phyloP scores from a whole-genome alignment of 1,140 invertebrate genomes.

The Samia ricini region DNA sequence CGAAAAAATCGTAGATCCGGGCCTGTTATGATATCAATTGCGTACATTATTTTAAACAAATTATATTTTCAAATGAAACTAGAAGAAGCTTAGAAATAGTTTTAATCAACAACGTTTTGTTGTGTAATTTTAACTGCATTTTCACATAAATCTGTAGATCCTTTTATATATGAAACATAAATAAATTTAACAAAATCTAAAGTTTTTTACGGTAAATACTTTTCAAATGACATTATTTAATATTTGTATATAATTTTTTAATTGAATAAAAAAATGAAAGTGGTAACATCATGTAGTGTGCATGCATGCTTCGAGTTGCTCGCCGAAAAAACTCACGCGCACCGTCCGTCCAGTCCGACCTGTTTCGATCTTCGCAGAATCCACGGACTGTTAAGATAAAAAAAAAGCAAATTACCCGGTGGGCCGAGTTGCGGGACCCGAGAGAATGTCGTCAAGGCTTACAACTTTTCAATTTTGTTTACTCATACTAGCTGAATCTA shows the following conservation, averaged over 20 bases:
- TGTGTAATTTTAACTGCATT: too few relatives aligned
- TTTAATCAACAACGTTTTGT: too few relatives aligned
- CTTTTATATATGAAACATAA: too few relatives aligned
- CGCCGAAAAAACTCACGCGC: constrained; percentile 58
- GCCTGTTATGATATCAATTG: too few relatives aligned
- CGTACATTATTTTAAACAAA: too few relatives aligned
- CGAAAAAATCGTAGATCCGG: too few relatives aligned
- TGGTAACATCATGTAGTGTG: not conserved
- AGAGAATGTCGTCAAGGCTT: constrained; percentile 63
- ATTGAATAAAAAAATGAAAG: constrained; percentile 1
- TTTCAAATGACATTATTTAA: not conserved
- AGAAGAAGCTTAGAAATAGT: too few relatives aligned
- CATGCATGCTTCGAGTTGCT: constrained; percentile 22
- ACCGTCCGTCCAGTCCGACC: constrained; percentile 43
- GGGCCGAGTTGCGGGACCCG: constrained; percentile 28
- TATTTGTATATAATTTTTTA: not conserved
- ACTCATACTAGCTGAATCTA: constrained; percentile 13
- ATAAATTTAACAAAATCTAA: too few relatives aligned
- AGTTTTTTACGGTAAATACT: too few relatives aligned
- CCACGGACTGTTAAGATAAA: constrained; percentile 26
- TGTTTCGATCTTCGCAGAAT: constrained; percentile 59
- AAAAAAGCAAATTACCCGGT: constrained; percentile 54
- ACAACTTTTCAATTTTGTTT: constrained; percentile 39
- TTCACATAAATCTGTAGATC: too few relatives aligned
- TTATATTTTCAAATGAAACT: too few relatives aligned